These are phyloP conservation scores for Scelioninae gen. 1 DNA, from an alignment of 2,888 invertebrate genomes.

Conservation along the genomic window DNA sequence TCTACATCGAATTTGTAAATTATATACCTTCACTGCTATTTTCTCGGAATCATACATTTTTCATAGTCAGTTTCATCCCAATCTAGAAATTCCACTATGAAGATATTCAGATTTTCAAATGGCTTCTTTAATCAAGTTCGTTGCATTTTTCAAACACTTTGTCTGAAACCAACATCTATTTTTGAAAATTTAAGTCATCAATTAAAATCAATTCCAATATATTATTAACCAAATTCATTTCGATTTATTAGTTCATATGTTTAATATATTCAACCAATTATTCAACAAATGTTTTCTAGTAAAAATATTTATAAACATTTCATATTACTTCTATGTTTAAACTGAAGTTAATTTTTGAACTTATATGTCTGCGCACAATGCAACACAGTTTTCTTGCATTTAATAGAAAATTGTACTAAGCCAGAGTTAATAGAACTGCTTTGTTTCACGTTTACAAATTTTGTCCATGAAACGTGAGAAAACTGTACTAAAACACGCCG, in stretches of 20 bases:
- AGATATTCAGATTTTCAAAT: neutral
- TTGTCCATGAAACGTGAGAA: conserved; percentile 9
- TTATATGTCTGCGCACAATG: neutral
- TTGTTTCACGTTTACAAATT: conserved; percentile 17
- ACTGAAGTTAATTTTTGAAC: too few relatives aligned
- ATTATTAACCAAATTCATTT: too few relatives aligned
- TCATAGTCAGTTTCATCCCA: neutral
- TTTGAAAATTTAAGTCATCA: neutral
- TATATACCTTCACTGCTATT: conserved; percentile 9
- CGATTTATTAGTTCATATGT: too few relatives aligned
- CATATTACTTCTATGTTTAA: too few relatives aligned
- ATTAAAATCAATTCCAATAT: too few relatives aligned
- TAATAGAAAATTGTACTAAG: conserved; percentile 2
- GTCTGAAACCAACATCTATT: neutral
- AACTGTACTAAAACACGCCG: neutral
- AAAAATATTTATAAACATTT: too few relatives aligned
- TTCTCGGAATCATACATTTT: conserved; percentile 7
- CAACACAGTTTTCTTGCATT: conserved; percentile 1
- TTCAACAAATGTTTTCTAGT: too few relatives aligned
- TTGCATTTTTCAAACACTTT: neutral
- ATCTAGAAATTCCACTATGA: neutral
- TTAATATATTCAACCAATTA: too few relatives aligned
- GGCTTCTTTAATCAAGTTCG: neutral
- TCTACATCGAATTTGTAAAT: conserved; percentile 52
- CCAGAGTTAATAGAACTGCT: conserved; percentile 12